Conservation (phyloP, 2,797 vertebrate genomes). For the Chaetodon trifasciatus region DNA sequence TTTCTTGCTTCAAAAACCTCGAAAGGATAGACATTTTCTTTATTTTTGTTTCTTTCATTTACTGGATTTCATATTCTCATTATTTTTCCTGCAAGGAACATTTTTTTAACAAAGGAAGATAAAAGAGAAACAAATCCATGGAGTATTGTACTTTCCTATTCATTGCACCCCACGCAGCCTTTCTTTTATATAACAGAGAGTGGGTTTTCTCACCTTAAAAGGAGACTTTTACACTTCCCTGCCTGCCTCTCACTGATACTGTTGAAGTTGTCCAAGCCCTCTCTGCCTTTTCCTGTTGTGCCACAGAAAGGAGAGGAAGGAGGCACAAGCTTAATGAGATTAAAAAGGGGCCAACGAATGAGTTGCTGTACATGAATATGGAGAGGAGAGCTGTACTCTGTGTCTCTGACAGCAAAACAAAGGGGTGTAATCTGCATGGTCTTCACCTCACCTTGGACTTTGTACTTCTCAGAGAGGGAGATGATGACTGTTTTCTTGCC, state of each 20-base stretch:
- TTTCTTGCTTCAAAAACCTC: conserved; percentile 28
- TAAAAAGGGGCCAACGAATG: conserved; percentile 53
- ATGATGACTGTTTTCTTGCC: conserved; percentile 59
- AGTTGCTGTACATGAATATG: conserved; percentile 58
- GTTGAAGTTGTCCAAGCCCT: conserved; percentile 71
- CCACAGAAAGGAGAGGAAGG: conserved; percentile 61
- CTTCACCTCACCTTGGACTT: conserved; percentile 69
- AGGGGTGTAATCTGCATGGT: conserved; percentile 66
- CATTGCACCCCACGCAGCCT: conserved; percentile 72
- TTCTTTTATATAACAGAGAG: conserved; percentile 82
- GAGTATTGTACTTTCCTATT: conserved; percentile 63
- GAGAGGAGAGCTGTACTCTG: conserved; percentile 43
- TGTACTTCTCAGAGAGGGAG: conserved; percentile 61
- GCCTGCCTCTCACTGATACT: conserved; percentile 75
- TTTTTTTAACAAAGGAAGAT: conserved; percentile 52
- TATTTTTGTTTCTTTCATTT: conserved; percentile 32
- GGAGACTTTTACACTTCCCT: conserved; percentile 84
- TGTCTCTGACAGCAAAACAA: conserved; percentile 67
- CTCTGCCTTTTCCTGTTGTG: conserved; percentile 78
- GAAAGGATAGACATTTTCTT: conserved; percentile 27
- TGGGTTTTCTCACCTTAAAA: conserved; percentile 89
- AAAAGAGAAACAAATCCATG: conserved; percentile 62
- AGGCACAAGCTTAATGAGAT: conserved; percentile 53
- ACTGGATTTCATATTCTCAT: conserved; percentile 25
- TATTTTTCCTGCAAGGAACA: conserved; percentile 37